Conservation (phyloP, 2,797 vertebrate species). For the Peromyscus attwateri region DNA sequence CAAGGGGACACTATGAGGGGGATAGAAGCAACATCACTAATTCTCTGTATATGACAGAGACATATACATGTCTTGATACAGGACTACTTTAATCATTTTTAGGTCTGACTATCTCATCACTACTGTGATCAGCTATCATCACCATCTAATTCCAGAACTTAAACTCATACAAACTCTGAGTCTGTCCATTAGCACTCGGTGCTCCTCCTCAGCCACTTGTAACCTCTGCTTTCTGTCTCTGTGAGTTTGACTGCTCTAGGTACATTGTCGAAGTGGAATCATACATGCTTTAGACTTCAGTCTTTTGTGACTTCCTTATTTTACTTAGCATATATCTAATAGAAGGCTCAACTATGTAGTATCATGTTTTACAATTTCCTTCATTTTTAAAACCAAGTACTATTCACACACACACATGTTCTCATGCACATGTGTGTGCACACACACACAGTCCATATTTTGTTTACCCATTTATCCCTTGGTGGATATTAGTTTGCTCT, state of each 20-base stretch:
- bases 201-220: rapidly evolving
- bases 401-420: background rate
- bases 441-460: background rate
- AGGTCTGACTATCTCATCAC: background rate
- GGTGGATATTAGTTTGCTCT: background rate
- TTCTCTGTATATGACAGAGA: background rate
- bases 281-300: background rate
- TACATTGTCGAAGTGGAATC: background rate
- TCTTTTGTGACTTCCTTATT: background rate
- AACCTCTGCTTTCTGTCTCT: background rate
- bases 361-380: background rate
- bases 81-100: background rate
- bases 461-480: background rate
- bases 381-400: background rate
- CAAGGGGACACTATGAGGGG: background rate
- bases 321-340: background rate
- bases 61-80: background rate
- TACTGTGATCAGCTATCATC: background rate
- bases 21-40: background rate
- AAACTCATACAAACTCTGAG: background rate
- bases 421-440: background rate
- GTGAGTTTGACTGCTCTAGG: background rate
- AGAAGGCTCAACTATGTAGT: background rate
- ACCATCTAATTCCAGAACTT: background rate
- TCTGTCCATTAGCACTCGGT: background rate